A percentile compares a stretch with the other conserved stretches of the same genome.
Conservation (phyloP, 1,140 invertebrate species). For the Platyscapa corneri region DNA sequence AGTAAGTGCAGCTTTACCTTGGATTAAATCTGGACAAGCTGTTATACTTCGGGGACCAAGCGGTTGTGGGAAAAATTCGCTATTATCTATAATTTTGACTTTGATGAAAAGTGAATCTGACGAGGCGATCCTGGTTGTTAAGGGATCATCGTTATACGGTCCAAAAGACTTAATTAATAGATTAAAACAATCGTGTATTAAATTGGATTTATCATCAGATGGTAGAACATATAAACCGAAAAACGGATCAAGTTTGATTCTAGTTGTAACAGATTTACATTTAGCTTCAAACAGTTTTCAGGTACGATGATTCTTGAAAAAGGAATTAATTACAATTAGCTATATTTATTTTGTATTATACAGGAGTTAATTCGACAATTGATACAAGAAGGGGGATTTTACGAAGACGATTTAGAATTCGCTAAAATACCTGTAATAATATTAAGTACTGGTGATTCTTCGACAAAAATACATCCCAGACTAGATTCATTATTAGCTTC, state of each 20-base stretch:
- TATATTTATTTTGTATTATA: background rate
- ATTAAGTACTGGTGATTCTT: conserved; percentile 65
- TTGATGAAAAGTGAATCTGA: conserved; percentile 58
- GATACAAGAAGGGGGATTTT: conserved; percentile 69
- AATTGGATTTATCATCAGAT: conserved; percentile 67
- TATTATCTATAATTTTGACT: conserved; percentile 63
- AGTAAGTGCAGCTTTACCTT: conserved; percentile 62
- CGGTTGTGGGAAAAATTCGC: conserved; percentile 67
- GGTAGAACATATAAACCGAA: conserved; percentile 67
- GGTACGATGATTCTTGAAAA: conserved; percentile 52
- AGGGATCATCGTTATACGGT: conserved; percentile 67
- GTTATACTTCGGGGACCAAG: conserved; percentile 65
- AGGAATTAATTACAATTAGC: background rate
- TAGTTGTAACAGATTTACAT: conserved; percentile 69
- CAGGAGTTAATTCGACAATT: conserved; percentile 69
- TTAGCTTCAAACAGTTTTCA: conserved; percentile 67
- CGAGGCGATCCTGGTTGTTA: conserved; percentile 59
- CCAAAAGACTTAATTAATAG: conserved; percentile 65
- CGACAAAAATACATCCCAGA: conserved; percentile 68
- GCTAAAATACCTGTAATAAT: conserved; percentile 67
- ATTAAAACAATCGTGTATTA: conserved; percentile 67
- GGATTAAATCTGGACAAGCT: conserved; percentile 65
- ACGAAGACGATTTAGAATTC: conserved; percentile 71
- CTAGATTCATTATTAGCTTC: conserved; percentile 64
- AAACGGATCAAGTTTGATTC: conserved; percentile 63